These are phyloP conservation scores for Bergia puertoricense DNA, from an alignment of 92 coral and sea anemone species.

Conservation along the genomic window DNA sequence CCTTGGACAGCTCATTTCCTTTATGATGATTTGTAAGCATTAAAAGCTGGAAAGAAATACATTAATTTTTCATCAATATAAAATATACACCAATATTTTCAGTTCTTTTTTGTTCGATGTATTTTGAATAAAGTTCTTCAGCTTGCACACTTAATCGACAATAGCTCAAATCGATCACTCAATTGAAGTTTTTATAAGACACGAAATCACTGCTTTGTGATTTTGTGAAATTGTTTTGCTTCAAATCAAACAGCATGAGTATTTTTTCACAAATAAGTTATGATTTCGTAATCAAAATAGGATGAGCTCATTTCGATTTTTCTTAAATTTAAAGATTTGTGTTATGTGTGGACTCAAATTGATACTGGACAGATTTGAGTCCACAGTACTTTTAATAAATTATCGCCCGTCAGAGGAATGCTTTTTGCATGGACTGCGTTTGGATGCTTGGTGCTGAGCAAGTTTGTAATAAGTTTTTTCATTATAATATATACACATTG, in stretches of 20 bases:
- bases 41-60: slow-evolving; percentile 13
- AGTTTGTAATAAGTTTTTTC: neutral
- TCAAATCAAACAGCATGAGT: neutral
- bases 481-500: neutral
- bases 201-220: slow-evolving; percentile 4
- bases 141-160: neutral
- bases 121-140: slow-evolving; percentile 8
- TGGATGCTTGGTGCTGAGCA: neutral
- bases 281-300: neutral
- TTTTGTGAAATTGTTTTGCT: neutral
- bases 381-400: neutral
- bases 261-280: neutral
- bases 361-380: neutral
- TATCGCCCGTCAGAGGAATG: slow-evolving; percentile 12
- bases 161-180: neutral
- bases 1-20: slow-evolving; percentile 21
- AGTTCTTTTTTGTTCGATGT: neutral
- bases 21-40: slow-evolving; percentile 30
- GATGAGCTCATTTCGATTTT: neutral
- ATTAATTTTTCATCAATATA: slow-evolving; percentile 32
- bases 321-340: neutral
- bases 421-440: neutral
- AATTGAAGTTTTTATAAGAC: neutral
- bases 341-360: neutral
- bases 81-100: neutral